phyloP scores from a whole-genome alignment of 2,797 vertebrate species.

The Erpetoichthys calabaricus region DNA sequence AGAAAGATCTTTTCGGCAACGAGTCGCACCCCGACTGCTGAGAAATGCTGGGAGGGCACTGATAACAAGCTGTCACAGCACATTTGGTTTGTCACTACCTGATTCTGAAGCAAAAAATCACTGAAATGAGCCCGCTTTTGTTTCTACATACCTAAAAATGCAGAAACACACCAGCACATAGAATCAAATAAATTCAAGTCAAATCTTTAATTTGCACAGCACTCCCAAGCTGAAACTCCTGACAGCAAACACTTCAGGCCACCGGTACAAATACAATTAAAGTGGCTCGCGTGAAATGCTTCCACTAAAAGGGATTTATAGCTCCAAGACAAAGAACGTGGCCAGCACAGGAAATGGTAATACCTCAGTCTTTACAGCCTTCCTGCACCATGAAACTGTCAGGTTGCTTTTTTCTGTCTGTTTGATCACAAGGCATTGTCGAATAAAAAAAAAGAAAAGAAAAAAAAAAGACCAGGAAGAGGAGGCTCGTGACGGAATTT shows the following conservation, averaged over 20 bases:
- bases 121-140: no score
- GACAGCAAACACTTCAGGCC: background rate
- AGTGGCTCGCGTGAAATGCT: background rate
- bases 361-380: background rate
- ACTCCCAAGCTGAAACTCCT: background rate
- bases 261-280: background rate
- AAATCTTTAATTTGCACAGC: no score
- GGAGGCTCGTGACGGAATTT: background rate
- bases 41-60: background rate
- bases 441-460: background rate
- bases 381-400: background rate
- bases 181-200: no score
- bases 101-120: background rate
- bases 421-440: slow-evolving; percentile 1
- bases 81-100: background rate
- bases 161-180: no score
- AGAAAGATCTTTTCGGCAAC: background rate
- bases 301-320: background rate
- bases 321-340: background rate
- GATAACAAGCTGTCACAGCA: background rate
- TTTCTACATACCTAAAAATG: no score
- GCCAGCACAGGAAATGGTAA: background rate
- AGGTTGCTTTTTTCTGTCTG: background rate
- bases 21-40: no score
- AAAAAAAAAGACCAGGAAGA: background rate